These are phyloP conservation scores for Chromoteleia sp. DNA, from an alignment of 2,888 invertebrate species.

Conservation along the genomic window DNA sequence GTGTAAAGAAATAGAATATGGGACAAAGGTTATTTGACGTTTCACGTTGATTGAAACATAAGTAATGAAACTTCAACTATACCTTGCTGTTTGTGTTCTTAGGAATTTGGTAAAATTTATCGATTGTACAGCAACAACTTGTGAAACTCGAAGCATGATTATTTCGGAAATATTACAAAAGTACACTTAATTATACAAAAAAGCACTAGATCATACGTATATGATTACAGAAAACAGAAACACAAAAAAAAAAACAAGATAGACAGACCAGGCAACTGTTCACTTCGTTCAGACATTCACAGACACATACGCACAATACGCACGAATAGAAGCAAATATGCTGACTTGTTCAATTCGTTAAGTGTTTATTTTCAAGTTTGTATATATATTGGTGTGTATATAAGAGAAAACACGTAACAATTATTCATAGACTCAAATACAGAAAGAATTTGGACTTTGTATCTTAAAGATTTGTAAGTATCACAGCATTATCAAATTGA, in stretches of 20 bases:
- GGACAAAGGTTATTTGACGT: constrained; percentile 14
- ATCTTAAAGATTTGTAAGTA: no score
- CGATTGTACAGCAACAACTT: not conserved
- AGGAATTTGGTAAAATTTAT: constrained; percentile 15
- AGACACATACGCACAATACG: not conserved
- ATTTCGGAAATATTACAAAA: not conserved
- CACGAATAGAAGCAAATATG: not conserved
- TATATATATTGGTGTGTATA: not conserved
- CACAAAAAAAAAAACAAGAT: not conserved
- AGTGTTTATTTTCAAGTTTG: not conserved
- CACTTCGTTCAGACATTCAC: constrained; percentile 14
- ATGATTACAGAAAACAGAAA: not conserved
- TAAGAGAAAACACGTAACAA: not conserved
- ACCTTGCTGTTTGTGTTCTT: constrained; percentile 18
- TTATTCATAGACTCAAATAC: not conserved
- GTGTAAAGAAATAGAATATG: not conserved
- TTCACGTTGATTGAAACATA: not conserved
- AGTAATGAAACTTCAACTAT: not conserved
- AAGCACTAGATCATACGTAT: not conserved
- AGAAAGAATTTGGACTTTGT: not conserved
- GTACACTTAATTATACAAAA: not conserved
- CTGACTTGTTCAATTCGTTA: not conserved
- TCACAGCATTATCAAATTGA: no score
- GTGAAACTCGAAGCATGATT: constrained; percentile 27
- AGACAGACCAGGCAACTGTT: not conserved